Conservation (phyloP, 2,888 invertebrate species). For the Ochropacha duplaris region DNA sequence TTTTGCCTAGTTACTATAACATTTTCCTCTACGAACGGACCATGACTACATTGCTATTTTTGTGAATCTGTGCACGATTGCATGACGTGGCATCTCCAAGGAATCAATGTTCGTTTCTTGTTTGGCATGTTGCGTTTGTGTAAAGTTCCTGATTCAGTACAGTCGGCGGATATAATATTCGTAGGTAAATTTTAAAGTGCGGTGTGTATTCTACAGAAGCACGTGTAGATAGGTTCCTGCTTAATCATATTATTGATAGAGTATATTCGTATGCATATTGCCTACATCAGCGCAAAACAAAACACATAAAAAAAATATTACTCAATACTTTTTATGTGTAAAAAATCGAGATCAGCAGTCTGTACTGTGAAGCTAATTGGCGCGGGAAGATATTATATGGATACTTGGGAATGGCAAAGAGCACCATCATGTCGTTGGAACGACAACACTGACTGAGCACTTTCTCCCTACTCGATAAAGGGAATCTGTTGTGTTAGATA, state of each 20-base stretch:
- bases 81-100: slow-evolving; percentile 50
- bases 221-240: no score
- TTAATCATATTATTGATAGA: no score
- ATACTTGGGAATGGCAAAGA: slow-evolving; percentile 14
- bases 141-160: slow-evolving; percentile 37
- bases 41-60: slow-evolving; percentile 9
- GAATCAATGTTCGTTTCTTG: slow-evolving; percentile 46
- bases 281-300: no score
- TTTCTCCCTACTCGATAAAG: slow-evolving; percentile 45
- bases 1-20: neutral
- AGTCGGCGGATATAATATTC: slow-evolving; percentile 26
- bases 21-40: slow-evolving; percentile 11
- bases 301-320: no score
- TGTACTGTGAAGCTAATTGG: slow-evolving; percentile 24
- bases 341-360: neutral
- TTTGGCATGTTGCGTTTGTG: slow-evolving; percentile 35
- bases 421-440: slow-evolving; percentile 40
- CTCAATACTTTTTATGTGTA: no score
- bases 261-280: no score
- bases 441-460: slow-evolving; percentile 45
- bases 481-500: slow-evolving; percentile 65
- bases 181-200: slow-evolving; percentile 9
- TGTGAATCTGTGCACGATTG: slow-evolving; percentile 49
- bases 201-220: neutral
- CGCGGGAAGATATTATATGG: slow-evolving; percentile 15